These are phyloP conservation scores for Leptinotarsa juncta DNA, from an alignment of 2,888 invertebrate genomes.

Conservation along the genomic window DNA sequence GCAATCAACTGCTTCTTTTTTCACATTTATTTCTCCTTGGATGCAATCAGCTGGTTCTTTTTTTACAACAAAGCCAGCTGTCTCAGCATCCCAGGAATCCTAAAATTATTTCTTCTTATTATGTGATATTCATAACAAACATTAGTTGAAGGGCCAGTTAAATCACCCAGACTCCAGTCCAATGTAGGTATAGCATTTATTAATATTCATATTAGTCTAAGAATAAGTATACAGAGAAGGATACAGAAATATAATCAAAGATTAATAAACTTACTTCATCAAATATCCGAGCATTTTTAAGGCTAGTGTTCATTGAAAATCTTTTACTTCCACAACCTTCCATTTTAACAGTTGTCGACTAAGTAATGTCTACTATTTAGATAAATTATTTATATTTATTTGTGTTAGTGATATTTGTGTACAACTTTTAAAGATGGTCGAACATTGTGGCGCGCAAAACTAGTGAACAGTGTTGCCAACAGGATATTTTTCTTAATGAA, in stretches of 20 bases:
- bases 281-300: constrained; percentile 59
- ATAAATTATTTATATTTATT: no score
- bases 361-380: no score
- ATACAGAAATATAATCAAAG: no score
- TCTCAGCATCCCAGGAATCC: constrained; percentile 53
- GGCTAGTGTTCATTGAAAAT: constrained; percentile 55
- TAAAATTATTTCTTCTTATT: constrained; percentile 38
- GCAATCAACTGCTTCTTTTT: constrained; percentile 18
- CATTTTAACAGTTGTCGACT: neutral
- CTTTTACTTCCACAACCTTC: constrained; percentile 22
- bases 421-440: no score
- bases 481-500: no score
- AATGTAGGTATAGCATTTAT: neutral
- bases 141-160: no score
- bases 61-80: constrained; percentile 35
- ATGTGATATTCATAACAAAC: no score
- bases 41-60: constrained; percentile 21
- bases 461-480: no score
- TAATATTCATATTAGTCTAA: neutral
- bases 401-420: no score
- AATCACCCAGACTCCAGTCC: no score
- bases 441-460: no score
- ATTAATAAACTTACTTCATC: constrained; percentile 54
- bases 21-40: neutral
- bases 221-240: no score